Evolutionary conservation across 1,140 invertebrate species (phyloP).

Genomic region (Caenorhabditis latens): DNA sequence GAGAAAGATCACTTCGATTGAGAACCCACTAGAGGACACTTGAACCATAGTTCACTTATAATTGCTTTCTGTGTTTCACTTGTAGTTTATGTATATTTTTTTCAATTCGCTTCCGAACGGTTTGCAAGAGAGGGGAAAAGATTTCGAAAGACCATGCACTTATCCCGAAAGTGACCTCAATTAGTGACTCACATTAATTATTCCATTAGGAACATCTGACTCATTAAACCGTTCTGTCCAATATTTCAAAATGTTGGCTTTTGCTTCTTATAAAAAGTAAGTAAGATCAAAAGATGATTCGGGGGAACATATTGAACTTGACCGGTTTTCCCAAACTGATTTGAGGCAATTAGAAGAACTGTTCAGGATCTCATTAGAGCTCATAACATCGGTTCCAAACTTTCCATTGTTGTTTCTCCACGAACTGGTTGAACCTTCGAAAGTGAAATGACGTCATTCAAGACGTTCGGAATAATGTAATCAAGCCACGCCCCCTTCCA

Average conservation of each 20-base stretch:
- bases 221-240: background rate
- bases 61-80: no score
- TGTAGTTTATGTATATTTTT: no score
- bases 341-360: conserved; percentile 19
- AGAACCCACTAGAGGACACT: no score
- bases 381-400: background rate
- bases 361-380: conserved; percentile 52
- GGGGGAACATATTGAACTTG: conserved; percentile 36
- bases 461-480: conserved; percentile 23
- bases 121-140: background rate
- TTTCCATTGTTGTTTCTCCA: no score
- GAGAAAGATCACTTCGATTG: no score
- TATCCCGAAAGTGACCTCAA: background rate
- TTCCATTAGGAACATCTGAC: conserved; percentile 5
- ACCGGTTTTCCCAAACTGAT: conserved; percentile 22
- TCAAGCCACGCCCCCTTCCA: background rate
- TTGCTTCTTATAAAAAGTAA: background rate
- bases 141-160: background rate
- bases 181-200: background rate
- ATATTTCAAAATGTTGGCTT: background rate
- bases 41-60: no score
- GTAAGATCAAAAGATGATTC: conserved; percentile 18
- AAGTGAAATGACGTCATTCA: conserved; percentile 19
- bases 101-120: background rate
- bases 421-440: conserved; percentile 16